Evolutionary conservation across 2,888 invertebrate species (phyloP).

Genomic region (Mongoloraphidia duomilia): DNA sequence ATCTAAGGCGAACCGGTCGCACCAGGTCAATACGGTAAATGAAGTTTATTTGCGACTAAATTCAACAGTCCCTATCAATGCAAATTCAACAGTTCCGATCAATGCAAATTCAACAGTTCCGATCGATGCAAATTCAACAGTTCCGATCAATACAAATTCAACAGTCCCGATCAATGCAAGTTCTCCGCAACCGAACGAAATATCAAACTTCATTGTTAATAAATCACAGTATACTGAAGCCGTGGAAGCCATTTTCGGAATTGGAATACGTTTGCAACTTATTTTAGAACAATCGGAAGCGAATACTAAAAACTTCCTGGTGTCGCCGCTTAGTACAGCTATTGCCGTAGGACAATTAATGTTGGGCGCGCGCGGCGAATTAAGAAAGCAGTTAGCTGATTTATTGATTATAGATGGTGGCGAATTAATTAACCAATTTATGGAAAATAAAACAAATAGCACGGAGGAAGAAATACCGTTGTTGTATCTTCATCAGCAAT

Average conservation of each 20-base stretch:
- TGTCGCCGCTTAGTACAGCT: constrained; percentile 28
- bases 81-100: too few species aligned
- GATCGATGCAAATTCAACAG: too few species aligned
- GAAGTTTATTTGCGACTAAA: too few species aligned
- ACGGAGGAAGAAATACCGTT: constrained; percentile 18
- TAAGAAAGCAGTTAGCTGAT: constrained; percentile 22
- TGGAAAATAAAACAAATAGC: constrained; percentile 12
- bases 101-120: too few species aligned
- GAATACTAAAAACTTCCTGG: constrained; percentile 22
- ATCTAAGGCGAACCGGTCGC: too few species aligned
- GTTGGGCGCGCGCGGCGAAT: constrained; percentile 25
- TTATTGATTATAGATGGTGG: constrained; percentile 20
- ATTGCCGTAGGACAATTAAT: constrained; percentile 26
- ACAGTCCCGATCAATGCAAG: too few species aligned
- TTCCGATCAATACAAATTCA: too few species aligned
- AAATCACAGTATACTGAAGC: constrained; percentile 15
- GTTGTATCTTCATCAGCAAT: constrained; percentile 22
- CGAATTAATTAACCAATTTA: constrained; percentile 6
- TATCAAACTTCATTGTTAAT: too few species aligned
- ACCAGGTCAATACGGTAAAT: too few species aligned
- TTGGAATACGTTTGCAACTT: constrained; percentile 24
- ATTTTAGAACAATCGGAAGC: constrained; percentile 19
- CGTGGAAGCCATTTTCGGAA: constrained; percentile 25
- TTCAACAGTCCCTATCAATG: too few species aligned
- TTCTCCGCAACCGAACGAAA: too few species aligned